phyloP scores from a whole-genome alignment of 2,113 vertebrate species.

The Labeo rohita region DNA sequence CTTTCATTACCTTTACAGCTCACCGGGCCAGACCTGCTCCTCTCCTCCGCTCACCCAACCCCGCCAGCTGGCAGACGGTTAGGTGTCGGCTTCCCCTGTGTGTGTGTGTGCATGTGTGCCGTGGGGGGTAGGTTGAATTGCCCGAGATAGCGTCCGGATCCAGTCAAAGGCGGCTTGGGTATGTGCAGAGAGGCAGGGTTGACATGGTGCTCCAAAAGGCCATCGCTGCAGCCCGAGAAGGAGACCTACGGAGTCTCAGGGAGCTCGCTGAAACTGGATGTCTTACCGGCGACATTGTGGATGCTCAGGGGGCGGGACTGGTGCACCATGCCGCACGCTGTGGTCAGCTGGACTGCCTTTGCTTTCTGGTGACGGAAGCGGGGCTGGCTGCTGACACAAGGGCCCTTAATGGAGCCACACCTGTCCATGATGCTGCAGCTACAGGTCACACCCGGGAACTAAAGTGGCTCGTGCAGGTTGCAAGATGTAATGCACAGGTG shows the following conservation, averaged over 20 bases:
- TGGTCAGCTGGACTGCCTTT: slow-evolving; percentile 79
- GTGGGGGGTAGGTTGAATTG: slow-evolving; percentile 48
- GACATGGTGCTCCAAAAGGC: slow-evolving; percentile 78
- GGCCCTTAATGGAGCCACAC: slow-evolving; percentile 83
- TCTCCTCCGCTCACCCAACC: slow-evolving; percentile 43
- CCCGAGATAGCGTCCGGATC: slow-evolving; percentile 26
- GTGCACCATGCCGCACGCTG: slow-evolving; percentile 83
- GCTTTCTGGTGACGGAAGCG: slow-evolving; percentile 75
- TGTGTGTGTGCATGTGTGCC: slow-evolving; percentile 43
- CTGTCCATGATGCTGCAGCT: slow-evolving; percentile 81
- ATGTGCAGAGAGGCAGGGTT: slow-evolving; percentile 20
- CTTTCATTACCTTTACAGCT: slow-evolving; percentile 79
- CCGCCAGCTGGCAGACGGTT: slow-evolving; percentile 68
- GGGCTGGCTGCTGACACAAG: slow-evolving; percentile 70
- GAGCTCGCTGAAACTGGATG: slow-evolving; percentile 68
- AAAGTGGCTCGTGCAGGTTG: slow-evolving; percentile 71
- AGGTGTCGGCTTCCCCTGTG: slow-evolving; percentile 74
- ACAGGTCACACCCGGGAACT: slow-evolving; percentile 77
- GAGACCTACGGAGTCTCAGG: slow-evolving; percentile 74
- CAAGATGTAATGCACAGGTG: slow-evolving; percentile 65
- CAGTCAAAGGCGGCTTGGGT: slow-evolving; percentile 40
- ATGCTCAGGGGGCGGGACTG: slow-evolving; percentile 79
- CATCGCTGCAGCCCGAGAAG: slow-evolving; percentile 74
- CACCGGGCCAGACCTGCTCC: slow-evolving; percentile 62
- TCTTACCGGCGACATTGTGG: slow-evolving; percentile 67